Conservation (phyloP, 2,888 invertebrate species). For the Rotaria magnacalcarata region DNA sequence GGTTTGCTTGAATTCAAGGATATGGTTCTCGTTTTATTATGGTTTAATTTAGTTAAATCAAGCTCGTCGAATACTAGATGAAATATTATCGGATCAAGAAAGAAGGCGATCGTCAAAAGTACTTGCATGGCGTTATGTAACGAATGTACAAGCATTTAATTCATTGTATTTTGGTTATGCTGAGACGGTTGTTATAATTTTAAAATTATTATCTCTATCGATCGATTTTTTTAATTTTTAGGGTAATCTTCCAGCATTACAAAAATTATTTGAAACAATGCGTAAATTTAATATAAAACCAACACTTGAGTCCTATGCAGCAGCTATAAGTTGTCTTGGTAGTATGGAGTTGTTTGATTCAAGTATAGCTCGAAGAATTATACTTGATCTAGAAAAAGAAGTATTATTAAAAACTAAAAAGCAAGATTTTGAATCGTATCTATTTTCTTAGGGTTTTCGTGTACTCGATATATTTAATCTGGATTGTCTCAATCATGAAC, state of each 20-base stretch:
- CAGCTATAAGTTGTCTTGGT: conserved; percentile 41
- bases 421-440: too few relatives aligned
- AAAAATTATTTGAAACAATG: not conserved
- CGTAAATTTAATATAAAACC: conserved; percentile 37
- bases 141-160: conserved; percentile 9
- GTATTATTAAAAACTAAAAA: not conserved
- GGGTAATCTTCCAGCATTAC: not conserved
- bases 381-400: conserved; percentile 9
- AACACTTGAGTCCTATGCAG: conserved; percentile 39
- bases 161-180: not conserved
- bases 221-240: not conserved
- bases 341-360: conserved; percentile 8
- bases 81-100: not conserved
- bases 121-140: not conserved
- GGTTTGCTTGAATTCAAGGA: not conserved
- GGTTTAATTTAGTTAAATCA: not conserved
- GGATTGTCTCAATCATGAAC: conserved; percentile 15
- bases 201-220: too few relatives aligned
- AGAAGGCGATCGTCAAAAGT: not conserved
- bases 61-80: conserved; percentile 1
- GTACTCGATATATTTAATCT: conserved; percentile 18
- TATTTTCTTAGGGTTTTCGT: not conserved
- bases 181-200: not conserved
- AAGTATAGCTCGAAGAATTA: not conserved
- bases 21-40: too few relatives aligned